Percentiles rank a stretch among this genome's conserved stretches.
These are phyloP conservation scores for Scatophagus argus DNA, from an alignment of 2,113 vertebrate genomes.

Conservation along the genomic window DNA sequence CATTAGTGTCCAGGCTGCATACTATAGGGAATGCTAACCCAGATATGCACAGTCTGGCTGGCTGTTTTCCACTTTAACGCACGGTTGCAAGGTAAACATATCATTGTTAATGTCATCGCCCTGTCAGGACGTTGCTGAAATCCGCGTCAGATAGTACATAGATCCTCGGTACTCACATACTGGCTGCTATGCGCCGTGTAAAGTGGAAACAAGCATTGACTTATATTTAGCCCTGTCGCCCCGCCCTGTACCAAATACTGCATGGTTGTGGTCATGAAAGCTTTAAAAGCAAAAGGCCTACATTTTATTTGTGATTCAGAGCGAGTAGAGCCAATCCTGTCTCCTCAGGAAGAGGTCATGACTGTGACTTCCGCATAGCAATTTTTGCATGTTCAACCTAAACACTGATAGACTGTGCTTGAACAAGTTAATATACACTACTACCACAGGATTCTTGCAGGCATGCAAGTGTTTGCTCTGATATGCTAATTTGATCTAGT, in stretches of 20 bases:
- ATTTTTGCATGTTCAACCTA: not conserved
- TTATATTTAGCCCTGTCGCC: slow-evolving; percentile 65
- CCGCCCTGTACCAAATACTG: slow-evolving; percentile 42
- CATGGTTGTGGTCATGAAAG: slow-evolving; percentile 8
- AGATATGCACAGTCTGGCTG: not conserved
- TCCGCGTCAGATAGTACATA: not conserved
- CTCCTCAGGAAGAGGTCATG: not conserved
- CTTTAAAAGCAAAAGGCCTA: slow-evolving; percentile 4
- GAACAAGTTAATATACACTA: not conserved
- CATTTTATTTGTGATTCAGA: slow-evolving; percentile 25
- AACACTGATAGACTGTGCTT: not conserved
- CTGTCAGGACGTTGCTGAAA: not conserved
- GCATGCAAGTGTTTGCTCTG: not conserved
- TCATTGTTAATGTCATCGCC: not conserved
- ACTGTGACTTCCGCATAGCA: not conserved
- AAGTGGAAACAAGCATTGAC: slow-evolving; percentile 25
- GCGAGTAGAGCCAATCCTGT: not conserved
- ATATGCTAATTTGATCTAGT: not conserved
- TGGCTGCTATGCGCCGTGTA: slow-evolving; percentile 47
- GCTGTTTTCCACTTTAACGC: no score
- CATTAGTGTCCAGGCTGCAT: not conserved
- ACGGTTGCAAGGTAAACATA: not conserved
- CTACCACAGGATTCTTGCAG: not conserved
- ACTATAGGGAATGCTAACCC: not conserved
- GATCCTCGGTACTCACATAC: slow-evolving; percentile 10